phyloP scores from a whole-genome alignment of 2,797 vertebrate species.

The Erethizon dorsatum region DNA sequence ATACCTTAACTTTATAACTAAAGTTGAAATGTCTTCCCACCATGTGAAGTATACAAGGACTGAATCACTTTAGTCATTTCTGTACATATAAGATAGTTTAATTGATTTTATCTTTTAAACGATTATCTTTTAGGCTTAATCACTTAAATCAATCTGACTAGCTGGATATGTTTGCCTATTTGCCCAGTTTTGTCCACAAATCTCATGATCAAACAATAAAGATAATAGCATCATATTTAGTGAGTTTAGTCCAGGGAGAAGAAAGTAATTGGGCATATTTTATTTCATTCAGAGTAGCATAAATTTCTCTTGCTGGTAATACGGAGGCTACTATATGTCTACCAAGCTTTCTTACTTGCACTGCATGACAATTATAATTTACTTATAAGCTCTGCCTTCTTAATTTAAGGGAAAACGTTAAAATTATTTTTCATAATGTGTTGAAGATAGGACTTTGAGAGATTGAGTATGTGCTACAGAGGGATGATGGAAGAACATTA shows the following conservation, averaged over 20 bases:
- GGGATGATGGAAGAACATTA: not conserved
- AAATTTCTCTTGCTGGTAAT: constrained; percentile 63
- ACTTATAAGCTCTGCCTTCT: constrained; percentile 22
- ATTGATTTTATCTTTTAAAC: not conserved
- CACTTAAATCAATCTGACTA: not conserved
- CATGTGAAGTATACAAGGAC: not conserved
- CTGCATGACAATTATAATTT: not conserved
- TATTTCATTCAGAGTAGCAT: constrained; percentile 14
- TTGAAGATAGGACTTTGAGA: not conserved
- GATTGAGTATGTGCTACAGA: not conserved
- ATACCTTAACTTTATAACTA: not conserved
- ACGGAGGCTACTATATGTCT: not conserved
- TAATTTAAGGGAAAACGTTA: constrained; percentile 43
- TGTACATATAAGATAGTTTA: not conserved
- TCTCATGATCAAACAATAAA: not conserved
- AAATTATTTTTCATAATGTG: constrained; percentile 37
- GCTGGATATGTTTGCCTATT: not conserved
- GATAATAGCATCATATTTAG: not conserved
- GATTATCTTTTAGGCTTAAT: not conserved
- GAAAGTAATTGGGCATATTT: not conserved
- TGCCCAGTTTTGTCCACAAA: not conserved
- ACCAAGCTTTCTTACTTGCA: not conserved
- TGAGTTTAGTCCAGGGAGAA: not conserved
- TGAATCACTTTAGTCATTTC: not conserved
- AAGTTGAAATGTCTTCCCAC: not conserved